Base-by-base conservation (phyloP, 2,113 vertebrate genomes). In the Tetraodon nigroviridis region DNA sequence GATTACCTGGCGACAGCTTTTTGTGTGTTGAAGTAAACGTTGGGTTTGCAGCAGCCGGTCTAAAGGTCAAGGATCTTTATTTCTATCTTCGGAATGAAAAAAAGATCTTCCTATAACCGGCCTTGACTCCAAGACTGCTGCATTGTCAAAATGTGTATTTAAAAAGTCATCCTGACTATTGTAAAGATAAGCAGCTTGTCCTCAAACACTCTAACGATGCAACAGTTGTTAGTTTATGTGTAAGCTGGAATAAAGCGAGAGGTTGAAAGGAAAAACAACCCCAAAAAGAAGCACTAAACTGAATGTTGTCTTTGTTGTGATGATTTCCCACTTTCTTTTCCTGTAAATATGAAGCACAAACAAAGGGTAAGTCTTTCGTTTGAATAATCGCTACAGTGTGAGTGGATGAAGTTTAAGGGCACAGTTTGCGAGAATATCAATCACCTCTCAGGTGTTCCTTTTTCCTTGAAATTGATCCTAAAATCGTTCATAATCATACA, bases 381-480 rank as follows among this genome's bases (percentile, higher is more conserved):
- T 71, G 51, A 62, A 62, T 18, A 64, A 67, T 59, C 44, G 47
- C 58, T 69, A 69, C 64, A 79, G 51, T 65, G 58, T 53, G 66
- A 67, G 71, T 14, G 58, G 48, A n/a, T 32, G 44, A 80, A 61
- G 75, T 85, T 75, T 79, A 61, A 70, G 81, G 81, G 79, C 71
- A 72, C 62, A 69, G 60, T 82, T 69, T 68, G 68, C 69, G 69
- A 44, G 71, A 24, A 62, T 84, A 87, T 86, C 73, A 83, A 89
- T 84, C 58, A 71, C 65, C 81, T 78, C 76, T 82, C 75, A 79
- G 79, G 78, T 83, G 73, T 67, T 76, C 52, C 21, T 57, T 63
- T 19, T 73, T 73, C 66, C 60, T 20, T 0, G 73, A 78, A 80
- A 86, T 84, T 78, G 84, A 87, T 87, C 73, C 63, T 59, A 73